These are phyloP conservation scores for Prenolepis imparis DNA, from an alignment of 2,888 invertebrate species.

Conservation along the genomic window DNA sequence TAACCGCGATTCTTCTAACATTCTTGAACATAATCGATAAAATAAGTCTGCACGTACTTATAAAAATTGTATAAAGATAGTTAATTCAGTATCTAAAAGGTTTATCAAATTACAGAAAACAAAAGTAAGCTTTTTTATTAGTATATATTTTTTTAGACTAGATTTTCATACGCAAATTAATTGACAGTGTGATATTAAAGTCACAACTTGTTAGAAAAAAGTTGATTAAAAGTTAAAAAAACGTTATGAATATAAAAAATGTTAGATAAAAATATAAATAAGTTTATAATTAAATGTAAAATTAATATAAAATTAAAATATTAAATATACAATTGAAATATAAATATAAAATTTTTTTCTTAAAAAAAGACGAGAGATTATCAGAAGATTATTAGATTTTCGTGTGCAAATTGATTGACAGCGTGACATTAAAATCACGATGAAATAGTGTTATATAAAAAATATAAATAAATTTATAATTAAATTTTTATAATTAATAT, in stretches of 20 bases:
- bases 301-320: too few relatives aligned
- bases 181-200: background rate
- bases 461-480: slow-evolving; percentile 8
- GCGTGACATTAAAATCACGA: slow-evolving; percentile 3
- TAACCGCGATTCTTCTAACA: slow-evolving; percentile 45
- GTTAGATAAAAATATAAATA: background rate
- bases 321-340: too few relatives aligned
- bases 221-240: background rate
- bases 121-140: slow-evolving; percentile 14
- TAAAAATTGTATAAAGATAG: background rate
- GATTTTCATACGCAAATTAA: background rate
- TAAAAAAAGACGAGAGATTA: too few relatives aligned
- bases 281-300: background rate
- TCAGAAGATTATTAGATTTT: background rate
- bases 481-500: background rate
- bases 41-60: background rate
- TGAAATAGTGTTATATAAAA: too few relatives aligned
- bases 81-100: background rate
- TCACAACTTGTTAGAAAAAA: slow-evolving; percentile 23
- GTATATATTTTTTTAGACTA: too few relatives aligned
- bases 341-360: too few relatives aligned
- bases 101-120: background rate
- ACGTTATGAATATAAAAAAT: slow-evolving; percentile 1
- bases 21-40: background rate
- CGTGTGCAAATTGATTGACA: background rate